Base-by-base conservation (phyloP, 1,140 invertebrate species). In the Holcopasites calliopsidis region DNA sequence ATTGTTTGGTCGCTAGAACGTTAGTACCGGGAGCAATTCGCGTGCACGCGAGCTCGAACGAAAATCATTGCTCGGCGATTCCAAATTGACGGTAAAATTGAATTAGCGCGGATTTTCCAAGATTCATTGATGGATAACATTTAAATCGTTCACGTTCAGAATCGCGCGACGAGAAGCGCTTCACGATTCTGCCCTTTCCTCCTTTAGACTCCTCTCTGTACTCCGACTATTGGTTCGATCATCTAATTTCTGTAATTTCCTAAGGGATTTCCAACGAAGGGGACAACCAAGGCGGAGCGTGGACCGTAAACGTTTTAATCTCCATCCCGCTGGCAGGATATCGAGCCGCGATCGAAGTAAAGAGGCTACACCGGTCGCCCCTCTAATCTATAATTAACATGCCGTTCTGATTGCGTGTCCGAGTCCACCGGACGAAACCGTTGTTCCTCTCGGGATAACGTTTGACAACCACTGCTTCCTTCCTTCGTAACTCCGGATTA, bases 401-500 rank as follows among this genome's bases (percentile, higher is more conserved):
- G 82, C 68, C 62, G 72, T 75, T 83, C 80, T 76, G 82, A 83
- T 84, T 74, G 82, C 81, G 81, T 84, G 81, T 71, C 65, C 81
- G 64, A 31, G 52, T 35, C 33, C 33, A 26, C 40, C 57, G 52
- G 44, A 74, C 77, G 77, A 80, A 77, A 65, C 57, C 38, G 50
- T 31, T 77, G 81, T 83, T 77, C 35, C 81, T 77, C 62, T 40
- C 16, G 33, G 82, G 77, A 84, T 84, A 83, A 83, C 77, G 54
- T 75, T 85, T 84, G 82, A 82, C 83, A 87, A 80, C 76, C 77
- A 78, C 69, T 78, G 85, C 80, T 78, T 85, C 73, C 81, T 86
- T 84, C 79, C 82, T 85, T 82, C 82, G 82, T 85, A 82, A 85
- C 71, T 84, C 74, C 82, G 85, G 85, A 87, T 87, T 88, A 84